These are phyloP conservation scores for Calypte anna DNA, from an alignment of 2,113 vertebrate species.

Conservation along the genomic window DNA sequence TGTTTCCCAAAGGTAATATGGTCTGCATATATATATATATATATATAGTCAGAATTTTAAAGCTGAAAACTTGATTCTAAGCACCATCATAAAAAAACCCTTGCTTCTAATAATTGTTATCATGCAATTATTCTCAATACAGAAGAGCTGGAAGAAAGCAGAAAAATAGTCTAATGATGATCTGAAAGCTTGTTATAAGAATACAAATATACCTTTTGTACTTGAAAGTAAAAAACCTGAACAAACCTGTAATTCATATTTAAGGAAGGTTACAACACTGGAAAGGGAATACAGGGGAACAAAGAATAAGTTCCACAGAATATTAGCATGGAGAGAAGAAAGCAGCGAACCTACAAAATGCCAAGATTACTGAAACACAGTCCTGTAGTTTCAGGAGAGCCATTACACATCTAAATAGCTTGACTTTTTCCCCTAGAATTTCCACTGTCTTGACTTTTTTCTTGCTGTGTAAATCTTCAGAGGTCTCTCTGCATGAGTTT, in stretches of 20 bases:
- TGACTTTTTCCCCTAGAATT: background rate
- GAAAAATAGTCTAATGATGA: conserved; percentile 23
- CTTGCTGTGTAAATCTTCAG: background rate
- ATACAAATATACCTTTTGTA: background rate
- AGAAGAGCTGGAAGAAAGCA: background rate
- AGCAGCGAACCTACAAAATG: background rate
- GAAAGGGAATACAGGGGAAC: background rate
- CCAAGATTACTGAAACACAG: background rate
- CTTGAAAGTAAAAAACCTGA: background rate
- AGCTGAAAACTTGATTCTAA: conserved; percentile 51
- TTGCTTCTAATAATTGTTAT: conserved; percentile 64
- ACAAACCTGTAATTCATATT: background rate
- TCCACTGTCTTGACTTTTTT: background rate
- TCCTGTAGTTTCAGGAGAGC: background rate
- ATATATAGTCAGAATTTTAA: conserved; percentile 64
- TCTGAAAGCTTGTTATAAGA: conserved; percentile 37
- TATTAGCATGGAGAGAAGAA: background rate
- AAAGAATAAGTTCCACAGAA: background rate
- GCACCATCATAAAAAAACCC: conserved; percentile 12
- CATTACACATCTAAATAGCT: background rate
- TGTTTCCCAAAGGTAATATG: conserved; percentile 69
- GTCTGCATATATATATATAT: conserved; percentile 43
- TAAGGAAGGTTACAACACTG: background rate
- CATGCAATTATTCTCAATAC: background rate
- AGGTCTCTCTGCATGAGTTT: background rate